A percentile compares a stretch with the other conserved stretches of the same genome.
These are phyloP conservation scores for Australoheros scitulus DNA, from an alignment of 2,113 vertebrate genomes.

Conservation along the genomic window DNA sequence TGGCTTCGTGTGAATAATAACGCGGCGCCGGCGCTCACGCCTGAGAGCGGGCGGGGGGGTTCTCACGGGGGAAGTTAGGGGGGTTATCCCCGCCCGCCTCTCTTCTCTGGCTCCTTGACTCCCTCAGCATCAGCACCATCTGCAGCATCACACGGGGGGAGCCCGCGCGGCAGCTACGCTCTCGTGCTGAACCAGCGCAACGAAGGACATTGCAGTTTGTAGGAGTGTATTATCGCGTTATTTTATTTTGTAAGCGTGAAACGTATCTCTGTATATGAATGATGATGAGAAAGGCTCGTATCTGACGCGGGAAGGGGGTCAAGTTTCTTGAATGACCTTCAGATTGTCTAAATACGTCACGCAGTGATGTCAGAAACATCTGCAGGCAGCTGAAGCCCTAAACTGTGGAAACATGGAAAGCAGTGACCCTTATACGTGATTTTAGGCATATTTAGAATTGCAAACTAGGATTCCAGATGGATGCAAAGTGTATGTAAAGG, in stretches of 20 bases:
- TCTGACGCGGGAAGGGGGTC: not conserved
- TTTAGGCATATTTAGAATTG: not conserved
- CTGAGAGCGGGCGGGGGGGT: conserved; percentile 11
- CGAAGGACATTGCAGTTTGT: conserved; percentile 55
- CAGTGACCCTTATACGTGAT: not conserved
- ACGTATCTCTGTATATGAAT: not conserved
- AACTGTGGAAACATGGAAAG: not conserved
- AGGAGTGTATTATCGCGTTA: conserved; percentile 9
- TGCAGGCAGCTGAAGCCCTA: conserved; percentile 5
- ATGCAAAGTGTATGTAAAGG: not conserved
- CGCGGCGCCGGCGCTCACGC: conserved; percentile 8
- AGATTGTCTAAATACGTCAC: conserved; percentile 24
- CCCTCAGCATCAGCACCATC: conserved; percentile 66
- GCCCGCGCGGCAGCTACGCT: conserved; percentile 20
- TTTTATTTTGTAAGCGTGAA: not conserved
- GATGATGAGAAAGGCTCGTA: no score
- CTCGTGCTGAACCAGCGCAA: conserved; percentile 49
- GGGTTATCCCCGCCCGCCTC: conserved; percentile 22
- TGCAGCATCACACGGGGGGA: conserved; percentile 25
- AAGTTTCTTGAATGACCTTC: conserved; percentile 60
- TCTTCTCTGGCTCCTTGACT: conserved; percentile 16
- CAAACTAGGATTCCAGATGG: not conserved
- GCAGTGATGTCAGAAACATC: conserved; percentile 37
- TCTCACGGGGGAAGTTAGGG: conserved; percentile 37
- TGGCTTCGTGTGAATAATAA: conserved; percentile 44